Evolutionary conservation across 2,797 vertebrate genomes (phyloP).

Genomic region (Clamator glandarius): DNA sequence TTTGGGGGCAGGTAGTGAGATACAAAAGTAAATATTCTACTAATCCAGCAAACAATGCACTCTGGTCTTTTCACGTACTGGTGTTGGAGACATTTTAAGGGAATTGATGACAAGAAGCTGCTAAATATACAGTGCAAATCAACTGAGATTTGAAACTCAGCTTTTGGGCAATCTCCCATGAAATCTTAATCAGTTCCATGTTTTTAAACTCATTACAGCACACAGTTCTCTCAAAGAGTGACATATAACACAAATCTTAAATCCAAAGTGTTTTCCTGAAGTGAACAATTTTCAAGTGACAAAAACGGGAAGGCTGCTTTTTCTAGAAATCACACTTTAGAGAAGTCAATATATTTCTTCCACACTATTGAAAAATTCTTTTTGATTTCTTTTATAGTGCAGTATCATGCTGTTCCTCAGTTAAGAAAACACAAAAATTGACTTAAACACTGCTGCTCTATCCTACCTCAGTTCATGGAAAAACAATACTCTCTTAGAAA

Average conservation of each 20-base stretch:
- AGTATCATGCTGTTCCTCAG: neutral
- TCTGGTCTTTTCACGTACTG: neutral
- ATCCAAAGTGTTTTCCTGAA: neutral
- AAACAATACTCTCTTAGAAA: neutral
- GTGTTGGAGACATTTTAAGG: neutral
- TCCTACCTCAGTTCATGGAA: neutral
- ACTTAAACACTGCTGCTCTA: neutral
- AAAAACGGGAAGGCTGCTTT: neutral
- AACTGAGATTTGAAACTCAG: neutral
- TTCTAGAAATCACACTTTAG: neutral
- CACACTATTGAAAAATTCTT: neutral
- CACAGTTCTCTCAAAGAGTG: neutral
- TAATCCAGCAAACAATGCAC: neutral
- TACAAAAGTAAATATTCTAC: neutral
- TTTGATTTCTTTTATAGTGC: neutral
- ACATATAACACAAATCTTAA: neutral
- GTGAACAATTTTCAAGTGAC: neutral
- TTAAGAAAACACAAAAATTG: neutral
- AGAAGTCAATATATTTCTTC: neutral
- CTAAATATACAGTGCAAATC: neutral
- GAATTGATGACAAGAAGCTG: neutral
- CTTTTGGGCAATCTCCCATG: neutral
- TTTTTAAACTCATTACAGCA: neutral
- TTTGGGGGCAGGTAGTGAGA: neutral
- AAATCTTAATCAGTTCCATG: neutral